Base-by-base conservation (phyloP, 2,113 vertebrate species). In the Sylvia atricapilla region DNA sequence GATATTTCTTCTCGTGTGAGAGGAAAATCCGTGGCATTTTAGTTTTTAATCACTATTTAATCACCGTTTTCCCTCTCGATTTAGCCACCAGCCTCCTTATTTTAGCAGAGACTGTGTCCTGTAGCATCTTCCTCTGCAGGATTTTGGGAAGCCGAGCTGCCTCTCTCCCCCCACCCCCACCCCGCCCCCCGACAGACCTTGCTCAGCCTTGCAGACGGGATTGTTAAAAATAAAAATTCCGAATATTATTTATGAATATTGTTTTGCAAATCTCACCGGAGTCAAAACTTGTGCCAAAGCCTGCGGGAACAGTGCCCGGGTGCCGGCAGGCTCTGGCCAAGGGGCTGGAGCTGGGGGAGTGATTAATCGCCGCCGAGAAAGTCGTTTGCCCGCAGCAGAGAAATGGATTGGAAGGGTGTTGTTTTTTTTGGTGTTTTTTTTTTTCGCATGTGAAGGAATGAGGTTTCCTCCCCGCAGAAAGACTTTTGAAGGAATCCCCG, bases 311-410 rank as follows among this genome's bases (percentile, higher is more conserved):
- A 3, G 56, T 82, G 90, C 90, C 93, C 89, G 69, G 75, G 50
- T 53, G 69, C 39, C 77, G 91, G n/a, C 89, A 76, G 67, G 41
- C 72, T 37, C 80, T 56, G 84, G 73, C 86, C 89, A 49, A 84
- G 77, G 89, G 80, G 84, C 77, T 68, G 24, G 41, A 62, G 75
- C 14, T 11, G 50, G 67, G 75, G 23, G 0, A 6, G 37, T 88
- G 91, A 95, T 94, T 88, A 70, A 93, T 90, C 43, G 64, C 72
- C 75, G 37, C 79, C 67, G 82, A 82, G 89, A 88, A 95, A 93
- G 60, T 87, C 75, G 63, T 80, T 86, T 75, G 59, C 49, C 15
- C 8, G 67, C 74, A 89, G 90, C 90, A 49, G 56, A 50, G 83
- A 81, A 92, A 94, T 73, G 47, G 74, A 70, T 25, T 7, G 70